Evolutionary conservation across 2,113 vertebrate species (phyloP).

Genomic region (Junco hyemalis): DNA sequence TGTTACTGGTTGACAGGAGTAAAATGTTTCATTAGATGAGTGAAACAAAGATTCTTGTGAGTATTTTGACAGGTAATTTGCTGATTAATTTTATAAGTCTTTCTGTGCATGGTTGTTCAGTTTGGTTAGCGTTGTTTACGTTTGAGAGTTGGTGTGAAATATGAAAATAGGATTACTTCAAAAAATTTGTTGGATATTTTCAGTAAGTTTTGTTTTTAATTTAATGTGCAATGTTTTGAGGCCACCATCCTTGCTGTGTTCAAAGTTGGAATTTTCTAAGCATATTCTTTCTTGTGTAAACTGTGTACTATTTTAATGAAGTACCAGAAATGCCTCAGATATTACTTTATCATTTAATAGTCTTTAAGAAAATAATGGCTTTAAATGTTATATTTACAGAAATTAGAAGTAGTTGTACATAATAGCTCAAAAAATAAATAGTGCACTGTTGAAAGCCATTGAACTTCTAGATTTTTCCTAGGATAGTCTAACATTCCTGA

Average conservation of each 20-base stretch:
- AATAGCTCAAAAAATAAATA: background rate
- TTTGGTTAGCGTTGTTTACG: background rate
- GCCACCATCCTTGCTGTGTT: background rate
- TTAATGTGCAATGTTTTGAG: background rate
- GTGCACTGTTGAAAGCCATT: background rate
- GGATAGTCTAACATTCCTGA: background rate
- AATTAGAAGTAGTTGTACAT: background rate
- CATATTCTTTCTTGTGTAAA: background rate
- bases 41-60: background rate
- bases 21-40: background rate
- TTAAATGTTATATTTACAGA: background rate
- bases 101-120: rapidly evolving
- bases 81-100: background rate
- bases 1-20: background rate
- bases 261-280: background rate
- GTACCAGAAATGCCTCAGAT: background rate
- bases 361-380: background rate
- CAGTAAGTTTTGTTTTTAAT: background rate
- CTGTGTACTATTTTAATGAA: background rate
- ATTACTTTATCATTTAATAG: background rate
- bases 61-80: background rate
- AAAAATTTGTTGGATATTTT: background rate
- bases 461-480: background rate
- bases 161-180: background rate
- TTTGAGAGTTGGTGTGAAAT: background rate